These are phyloP conservation scores for Mercenaria mercenaria DNA, from an alignment of 1,140 invertebrate genomes.

Conservation along the genomic window DNA sequence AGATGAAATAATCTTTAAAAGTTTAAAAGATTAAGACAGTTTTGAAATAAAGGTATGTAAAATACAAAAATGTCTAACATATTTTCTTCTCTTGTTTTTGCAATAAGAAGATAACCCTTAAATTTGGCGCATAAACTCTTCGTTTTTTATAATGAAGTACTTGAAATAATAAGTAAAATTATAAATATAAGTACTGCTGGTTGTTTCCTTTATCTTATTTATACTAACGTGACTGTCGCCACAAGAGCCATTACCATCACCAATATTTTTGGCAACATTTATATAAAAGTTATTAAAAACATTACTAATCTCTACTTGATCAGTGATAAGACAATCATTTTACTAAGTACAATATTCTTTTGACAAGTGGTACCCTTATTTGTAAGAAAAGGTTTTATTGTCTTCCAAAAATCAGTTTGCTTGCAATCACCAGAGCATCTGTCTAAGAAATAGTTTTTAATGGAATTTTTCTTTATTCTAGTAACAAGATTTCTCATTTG, in stretches of 20 bases:
- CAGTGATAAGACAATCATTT: slow-evolving; percentile 40
- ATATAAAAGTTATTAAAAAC: slow-evolving; percentile 62
- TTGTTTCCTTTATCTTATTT: slow-evolving; percentile 33
- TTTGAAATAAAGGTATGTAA: too few relatives aligned
- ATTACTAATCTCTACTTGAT: slow-evolving; percentile 33
- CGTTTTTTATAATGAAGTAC: too few relatives aligned
- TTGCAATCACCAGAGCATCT: slow-evolving; percentile 48
- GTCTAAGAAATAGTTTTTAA: slow-evolving; percentile 59
- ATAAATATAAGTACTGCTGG: background rate
- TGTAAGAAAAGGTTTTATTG: slow-evolving; percentile 58
- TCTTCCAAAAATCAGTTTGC: slow-evolving; percentile 35
- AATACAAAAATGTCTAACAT: too few relatives aligned
- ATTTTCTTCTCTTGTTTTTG: too few relatives aligned
- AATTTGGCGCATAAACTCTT: too few relatives aligned
- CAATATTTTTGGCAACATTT: slow-evolving; percentile 60
- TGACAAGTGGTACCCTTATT: slow-evolving; percentile 45
- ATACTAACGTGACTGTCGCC: slow-evolving; percentile 43
- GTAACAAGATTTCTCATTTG: too few relatives aligned
- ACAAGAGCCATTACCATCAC: background rate
- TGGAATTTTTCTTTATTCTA: slow-evolving; percentile 36
- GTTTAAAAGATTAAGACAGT: too few relatives aligned
- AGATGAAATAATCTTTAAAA: too few relatives aligned
- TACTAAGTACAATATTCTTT: slow-evolving; percentile 37
- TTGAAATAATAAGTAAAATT: too few relatives aligned
- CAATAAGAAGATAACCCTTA: too few relatives aligned